Conservation (phyloP, 2,113 vertebrate species). For the Muntiacus reevesi region DNA sequence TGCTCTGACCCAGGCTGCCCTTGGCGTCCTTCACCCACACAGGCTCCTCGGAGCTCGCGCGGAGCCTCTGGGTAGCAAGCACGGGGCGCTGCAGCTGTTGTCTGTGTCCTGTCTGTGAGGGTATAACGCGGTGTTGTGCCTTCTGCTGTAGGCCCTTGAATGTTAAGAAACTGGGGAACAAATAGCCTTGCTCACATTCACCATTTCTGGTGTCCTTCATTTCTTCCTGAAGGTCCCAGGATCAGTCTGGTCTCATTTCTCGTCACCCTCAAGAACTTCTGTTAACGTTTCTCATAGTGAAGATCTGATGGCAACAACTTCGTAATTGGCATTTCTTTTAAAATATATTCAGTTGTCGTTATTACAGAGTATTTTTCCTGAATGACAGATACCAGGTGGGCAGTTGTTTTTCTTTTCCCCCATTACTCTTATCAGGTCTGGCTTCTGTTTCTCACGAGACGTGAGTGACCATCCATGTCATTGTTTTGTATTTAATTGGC, state of each 20-base stretch:
- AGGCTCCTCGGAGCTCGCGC: background rate
- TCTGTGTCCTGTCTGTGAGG: background rate
- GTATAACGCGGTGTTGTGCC: too few relatives aligned
- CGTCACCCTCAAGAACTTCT: background rate
- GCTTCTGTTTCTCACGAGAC: background rate
- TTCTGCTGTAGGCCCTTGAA: background rate
- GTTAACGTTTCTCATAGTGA: background rate
- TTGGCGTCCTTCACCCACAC: background rate
- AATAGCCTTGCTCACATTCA: too few relatives aligned
- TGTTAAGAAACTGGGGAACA: background rate
- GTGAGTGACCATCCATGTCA: background rate
- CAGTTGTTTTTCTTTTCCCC: background rate
- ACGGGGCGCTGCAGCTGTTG: background rate
- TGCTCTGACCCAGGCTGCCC: background rate
- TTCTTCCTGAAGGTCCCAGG: background rate
- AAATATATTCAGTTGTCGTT: background rate
- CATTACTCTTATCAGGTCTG: background rate
- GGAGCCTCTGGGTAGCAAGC: too few relatives aligned
- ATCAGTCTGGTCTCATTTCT: background rate
- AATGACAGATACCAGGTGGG: too few relatives aligned
- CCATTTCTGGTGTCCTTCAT: background rate
- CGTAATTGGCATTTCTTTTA: background rate
- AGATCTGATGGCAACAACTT: background rate
- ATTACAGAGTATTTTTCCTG: background rate
- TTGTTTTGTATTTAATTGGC: background rate